Evolutionary conservation across 2,797 vertebrate genomes (phyloP), one percentile per base, ranked within the genome.

Genomic region (Antrozous pallidus): DNA sequence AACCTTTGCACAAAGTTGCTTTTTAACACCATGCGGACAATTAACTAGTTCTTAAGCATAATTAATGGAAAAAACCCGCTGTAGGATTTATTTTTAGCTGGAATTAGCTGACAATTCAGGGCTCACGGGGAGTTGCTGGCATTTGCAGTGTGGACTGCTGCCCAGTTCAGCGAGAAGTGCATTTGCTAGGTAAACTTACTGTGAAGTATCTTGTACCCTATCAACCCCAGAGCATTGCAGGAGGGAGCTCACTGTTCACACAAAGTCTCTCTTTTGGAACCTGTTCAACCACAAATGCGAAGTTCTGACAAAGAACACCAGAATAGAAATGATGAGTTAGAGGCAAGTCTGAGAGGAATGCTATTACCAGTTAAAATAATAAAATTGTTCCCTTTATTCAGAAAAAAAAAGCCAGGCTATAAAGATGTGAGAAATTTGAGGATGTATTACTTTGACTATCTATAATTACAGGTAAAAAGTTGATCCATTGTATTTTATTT

Each of bases 51-150:
- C 63, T 77, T 90, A 90, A 75, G 71, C 84, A 54, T 90, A 85
- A 51, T 84, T 94, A 91, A 90, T 86, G 18, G 85, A 75, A 95
- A 95, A 75, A 75, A 86, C 24, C 38, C 91, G 69, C 51, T 1
- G 70, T 77, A 90, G 82, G 61, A 88, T 58, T 93, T 74, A 95
- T 92, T 89, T 95, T 91, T 22, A n/a, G 88, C 75, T 92, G 79
- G 70, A 45, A 94, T 95, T 71, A 88, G 88, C 91, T 78, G 85
- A 94, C 89, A 82, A 16, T 26, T 65, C 40, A 47, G 63, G 82
- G 61, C 40, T 91, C 33, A 7, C 16, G 1, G 70, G 89, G 91
- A 88, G 70, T 18, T 95, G 78, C 69, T 91, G 84, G 86, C 22
- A 61, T 97, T 95, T 92, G 78, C 93, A 89, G 67, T 93, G 20